phyloP scores from a whole-genome alignment of 2,797 vertebrate species.

The Chiloscyllium punctatum region DNA sequence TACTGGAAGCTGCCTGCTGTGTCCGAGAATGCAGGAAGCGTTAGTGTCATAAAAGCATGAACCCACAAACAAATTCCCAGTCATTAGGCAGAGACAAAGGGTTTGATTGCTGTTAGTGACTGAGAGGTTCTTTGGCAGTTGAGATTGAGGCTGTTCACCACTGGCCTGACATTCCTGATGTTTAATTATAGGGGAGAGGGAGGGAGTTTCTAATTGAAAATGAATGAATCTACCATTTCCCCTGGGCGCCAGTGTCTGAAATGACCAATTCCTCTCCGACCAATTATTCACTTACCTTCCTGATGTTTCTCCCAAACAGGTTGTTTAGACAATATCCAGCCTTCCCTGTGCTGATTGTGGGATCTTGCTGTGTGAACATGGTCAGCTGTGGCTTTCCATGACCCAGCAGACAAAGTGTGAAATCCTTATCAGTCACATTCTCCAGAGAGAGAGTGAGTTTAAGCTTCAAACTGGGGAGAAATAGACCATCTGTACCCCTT shows the following conservation, averaged over 20 bases:
- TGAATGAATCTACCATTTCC: background rate
- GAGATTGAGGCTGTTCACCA: background rate
- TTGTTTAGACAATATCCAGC: no score
- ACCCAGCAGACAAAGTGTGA: background rate
- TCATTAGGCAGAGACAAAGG: constrained; percentile 43
- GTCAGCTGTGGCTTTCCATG: background rate
- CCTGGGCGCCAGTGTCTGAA: background rate
- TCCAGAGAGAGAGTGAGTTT: background rate
- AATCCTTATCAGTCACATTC: background rate
- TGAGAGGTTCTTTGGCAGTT: background rate
- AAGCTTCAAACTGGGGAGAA: background rate
- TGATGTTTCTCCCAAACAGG: no score
- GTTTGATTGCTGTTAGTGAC: constrained; percentile 39
- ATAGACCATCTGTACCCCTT: background rate
- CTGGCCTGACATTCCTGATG: background rate
- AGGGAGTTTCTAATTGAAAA: background rate
- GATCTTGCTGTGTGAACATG: background rate
- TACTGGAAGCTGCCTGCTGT: constrained; percentile 39
- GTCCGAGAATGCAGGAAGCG: constrained; percentile 39
- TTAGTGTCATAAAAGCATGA: constrained; percentile 42
- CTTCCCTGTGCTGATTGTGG: no score
- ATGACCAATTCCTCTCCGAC: background rate
- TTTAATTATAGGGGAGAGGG: background rate
- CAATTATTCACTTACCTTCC: no score
- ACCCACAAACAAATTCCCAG: constrained; percentile 38